These are phyloP conservation scores for Pangasius macronema DNA, from an alignment of 2,797 vertebrate species.

Conservation along the genomic window DNA sequence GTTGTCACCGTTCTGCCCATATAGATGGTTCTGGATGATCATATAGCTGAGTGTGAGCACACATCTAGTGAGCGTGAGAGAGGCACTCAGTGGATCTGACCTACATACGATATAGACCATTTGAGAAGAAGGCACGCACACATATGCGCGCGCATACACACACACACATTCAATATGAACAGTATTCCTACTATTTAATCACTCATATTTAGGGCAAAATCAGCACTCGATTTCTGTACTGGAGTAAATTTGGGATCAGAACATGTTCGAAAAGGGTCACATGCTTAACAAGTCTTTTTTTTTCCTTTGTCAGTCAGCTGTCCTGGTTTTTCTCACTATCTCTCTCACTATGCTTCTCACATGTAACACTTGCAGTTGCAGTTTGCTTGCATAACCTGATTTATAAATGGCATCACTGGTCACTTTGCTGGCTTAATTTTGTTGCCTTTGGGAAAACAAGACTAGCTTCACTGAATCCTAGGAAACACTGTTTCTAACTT, in stretches of 20 bases:
- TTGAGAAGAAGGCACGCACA: conserved; percentile 36
- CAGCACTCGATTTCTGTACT: conserved; percentile 20
- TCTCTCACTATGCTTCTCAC: conserved; percentile 16
- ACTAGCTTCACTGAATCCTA: not conserved
- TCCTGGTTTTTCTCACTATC: conserved; percentile 41
- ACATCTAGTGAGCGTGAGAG: conserved; percentile 16
- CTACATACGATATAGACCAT: conserved; percentile 61
- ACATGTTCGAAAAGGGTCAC: conserved; percentile 44
- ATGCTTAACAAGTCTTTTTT: conserved; percentile 24
- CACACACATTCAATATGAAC: conserved; percentile 16
- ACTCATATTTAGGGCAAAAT: conserved; percentile 44
- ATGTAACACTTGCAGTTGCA: conserved; percentile 16
- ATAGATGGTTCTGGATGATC: conserved; percentile 33
- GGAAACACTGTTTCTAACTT: not conserved
- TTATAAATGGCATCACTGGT: conserved; percentile 28
- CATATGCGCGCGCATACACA: not conserved
- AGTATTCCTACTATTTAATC: conserved; percentile 42
- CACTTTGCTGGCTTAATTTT: conserved; percentile 31
- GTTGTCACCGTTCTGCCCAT: conserved; percentile 33
- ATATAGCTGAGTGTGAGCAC: conserved; percentile 33
- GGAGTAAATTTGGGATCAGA: conserved; percentile 43
- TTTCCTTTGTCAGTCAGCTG: conserved; percentile 25
- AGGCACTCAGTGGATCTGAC: conserved; percentile 60
- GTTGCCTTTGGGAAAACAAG: conserved; percentile 4
- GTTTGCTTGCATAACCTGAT: conserved; percentile 31